Percentiles rank a stretch among this genome's conserved stretches.
Conservation (phyloP, 2,888 invertebrate genomes). For the Phrixothrix hirtus region DNA sequence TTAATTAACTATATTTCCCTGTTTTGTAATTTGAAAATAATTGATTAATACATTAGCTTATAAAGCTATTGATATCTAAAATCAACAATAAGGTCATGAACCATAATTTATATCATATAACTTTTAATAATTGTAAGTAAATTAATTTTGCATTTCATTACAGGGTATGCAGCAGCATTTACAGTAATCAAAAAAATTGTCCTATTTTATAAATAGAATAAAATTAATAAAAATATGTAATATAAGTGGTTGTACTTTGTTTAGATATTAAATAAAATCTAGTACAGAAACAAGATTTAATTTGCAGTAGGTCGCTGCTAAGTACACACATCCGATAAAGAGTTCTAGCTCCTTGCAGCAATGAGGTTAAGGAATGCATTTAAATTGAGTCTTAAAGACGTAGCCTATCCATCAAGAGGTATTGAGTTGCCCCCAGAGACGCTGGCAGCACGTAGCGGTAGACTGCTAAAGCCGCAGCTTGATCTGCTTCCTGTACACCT, state of each 20-base stretch:
- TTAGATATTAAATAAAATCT: not conserved
- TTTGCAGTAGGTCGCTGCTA: conserved; percentile 20
- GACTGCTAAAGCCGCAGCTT: conserved; percentile 20
- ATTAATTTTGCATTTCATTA: not conserved
- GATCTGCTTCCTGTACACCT: conserved; percentile 23
- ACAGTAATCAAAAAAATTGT: not conserved
- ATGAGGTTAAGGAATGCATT: conserved; percentile 51
- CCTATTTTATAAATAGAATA: no score
- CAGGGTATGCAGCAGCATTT: not conserved
- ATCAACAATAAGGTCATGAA: no score
- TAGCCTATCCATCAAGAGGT: conserved; percentile 50
- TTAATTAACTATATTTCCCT: no score
- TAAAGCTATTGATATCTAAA: no score
- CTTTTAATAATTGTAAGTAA: no score
- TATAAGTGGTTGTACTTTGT: not conserved
- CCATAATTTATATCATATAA: no score
- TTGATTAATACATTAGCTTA: no score
- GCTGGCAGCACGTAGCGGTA: conserved; percentile 40
- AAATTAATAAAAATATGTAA: no score
- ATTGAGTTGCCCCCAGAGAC: conserved; percentile 43
- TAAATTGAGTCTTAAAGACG: conserved; percentile 52
- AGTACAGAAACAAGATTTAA: not conserved
- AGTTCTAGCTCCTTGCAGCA: conserved; percentile 36
- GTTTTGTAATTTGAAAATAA: no score
- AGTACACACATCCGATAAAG: conserved; percentile 29